These are phyloP conservation scores for Eutolmus rufibarbis DNA, from an alignment of 2,888 invertebrate species.

Conservation along the genomic window DNA sequence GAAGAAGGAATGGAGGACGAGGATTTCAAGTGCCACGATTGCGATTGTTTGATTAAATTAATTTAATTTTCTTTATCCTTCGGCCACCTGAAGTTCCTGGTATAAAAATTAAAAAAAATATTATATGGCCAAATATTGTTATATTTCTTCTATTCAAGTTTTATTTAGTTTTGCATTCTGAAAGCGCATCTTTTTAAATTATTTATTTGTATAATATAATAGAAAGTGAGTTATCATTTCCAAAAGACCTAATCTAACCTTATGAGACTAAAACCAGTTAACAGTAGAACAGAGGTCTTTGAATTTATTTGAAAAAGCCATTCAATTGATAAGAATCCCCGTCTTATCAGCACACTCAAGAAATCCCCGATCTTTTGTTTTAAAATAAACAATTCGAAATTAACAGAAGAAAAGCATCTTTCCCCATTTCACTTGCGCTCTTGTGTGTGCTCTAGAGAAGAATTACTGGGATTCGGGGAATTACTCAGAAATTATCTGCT, in stretches of 20 bases:
- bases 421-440: neutral
- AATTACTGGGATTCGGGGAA: neutral
- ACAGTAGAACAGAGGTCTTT: neutral
- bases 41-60: neutral
- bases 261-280: too few relatives aligned
- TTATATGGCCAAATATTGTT: neutral
- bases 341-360: neutral
- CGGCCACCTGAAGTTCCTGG: neutral
- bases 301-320: neutral
- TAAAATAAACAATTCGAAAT: too few relatives aligned
- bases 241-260: too few relatives aligned
- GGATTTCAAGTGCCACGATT: neutral
- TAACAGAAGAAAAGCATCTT: too few relatives aligned
- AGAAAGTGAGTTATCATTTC: too few relatives aligned
- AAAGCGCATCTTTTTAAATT: neutral
- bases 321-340: neutral
- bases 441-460: neutral
- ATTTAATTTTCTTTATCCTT: neutral
- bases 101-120: neutral
- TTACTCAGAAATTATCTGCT: too few relatives aligned
- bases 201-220: neutral
- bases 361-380: neutral
- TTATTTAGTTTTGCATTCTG: neutral
- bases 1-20: neutral
- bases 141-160: neutral